Evolutionary conservation across 2,888 invertebrate species (phyloP), one percentile per base, ranked within the genome.

Genomic region (Eubasilissa splendida): DNA sequence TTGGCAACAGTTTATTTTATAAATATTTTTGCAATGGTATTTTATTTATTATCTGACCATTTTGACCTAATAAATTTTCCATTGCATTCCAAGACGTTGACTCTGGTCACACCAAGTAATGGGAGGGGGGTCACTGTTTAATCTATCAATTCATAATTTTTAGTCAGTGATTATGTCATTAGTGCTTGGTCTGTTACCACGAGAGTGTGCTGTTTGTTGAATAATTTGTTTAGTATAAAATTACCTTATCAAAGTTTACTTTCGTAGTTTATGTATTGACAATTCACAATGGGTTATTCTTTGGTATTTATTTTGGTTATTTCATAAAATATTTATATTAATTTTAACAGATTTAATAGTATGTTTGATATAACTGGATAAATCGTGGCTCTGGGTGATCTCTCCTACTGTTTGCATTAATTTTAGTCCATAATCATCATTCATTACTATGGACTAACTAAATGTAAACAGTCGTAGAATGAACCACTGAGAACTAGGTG

Each of bases 1-100:
- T 22, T 22, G 22, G 22, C 22, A 22, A 22, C 1, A 22, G 22
- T 22, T 22, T 22, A 22, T 22, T 1, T 22, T 22, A 22, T 22
- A 42, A 42, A 42, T 42, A 42, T 42, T 42, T 42, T 42, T 2
- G 42, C 4, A 42, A 42, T 5, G 2, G 7, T 42, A 42, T 42
- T 42, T 22, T 7, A 42, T 42, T 42, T 42, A 7, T 42, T 42
- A 42, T 42, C 42, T 42, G 42, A 42, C 42, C 42, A 42, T 42
- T 68, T 65, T 80, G 80, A 70, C 80, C 76, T 50, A 76, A 70
- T 70, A 80, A 78, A 68, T 80, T 80, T 80, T 76, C 80, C 80
- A 76, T 53, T 75, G 70, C 68, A 42, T 52, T 70, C 60, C 9
- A 14, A 68, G 50, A 73, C 56, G 56, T 73, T 79, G 76, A 31